Evolutionary conservation across 2,113 vertebrate species (phyloP), one percentile per base, ranked within the genome.

Genomic region (Forbesichthys agassizii): DNA sequence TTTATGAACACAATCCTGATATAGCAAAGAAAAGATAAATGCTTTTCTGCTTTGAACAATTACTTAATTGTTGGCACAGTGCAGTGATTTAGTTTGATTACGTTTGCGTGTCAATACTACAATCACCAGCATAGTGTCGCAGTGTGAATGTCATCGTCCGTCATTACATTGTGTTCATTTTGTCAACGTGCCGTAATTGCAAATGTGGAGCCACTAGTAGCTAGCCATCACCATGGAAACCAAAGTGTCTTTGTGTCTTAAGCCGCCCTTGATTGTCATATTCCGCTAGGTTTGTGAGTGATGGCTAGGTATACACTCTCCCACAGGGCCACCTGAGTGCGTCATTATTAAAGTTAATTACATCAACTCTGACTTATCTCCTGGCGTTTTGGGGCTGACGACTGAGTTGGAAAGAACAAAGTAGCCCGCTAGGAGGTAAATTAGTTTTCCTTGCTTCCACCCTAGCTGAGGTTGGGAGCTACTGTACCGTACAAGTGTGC

Each of bases 281-380:
- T 83, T 64, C 61, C 56, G 46, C 67, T 65, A 66, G 53, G 67
- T 58, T 3, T 48, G 4, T 73, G 48, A 16, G 18, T 46, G 33
- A 77, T 61, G 71, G 79, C 79, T 68, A 68, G 61, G 14, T 59
- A 42, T 42, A 5, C 5, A 42, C 36, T 42, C 36, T 42, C 36
- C 36, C 36, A 42, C 4, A 42, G 5, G 56, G 27, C 27, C 3
- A 80, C 79, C 74, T 83, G 69, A 64, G 57, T 74, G 57, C 68
- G 72, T 71, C 70, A 67, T 3, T 1, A 61, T 52, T 61, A 67
- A 46, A 11, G 16, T 64, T 73, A 78, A 84, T 88, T 75, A 74
- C 71, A 70, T 42, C 78, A 74, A 14, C 47, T 77, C 67, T 69
- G 66, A 78, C 79, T 61, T 61, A 13, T 13, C 57, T 18, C 36